A percentile compares a stretch with the other conserved stretches of the same genome.
Conservation (phyloP, 2,888 invertebrate species). For the Pristionchus maxplancki region DNA sequence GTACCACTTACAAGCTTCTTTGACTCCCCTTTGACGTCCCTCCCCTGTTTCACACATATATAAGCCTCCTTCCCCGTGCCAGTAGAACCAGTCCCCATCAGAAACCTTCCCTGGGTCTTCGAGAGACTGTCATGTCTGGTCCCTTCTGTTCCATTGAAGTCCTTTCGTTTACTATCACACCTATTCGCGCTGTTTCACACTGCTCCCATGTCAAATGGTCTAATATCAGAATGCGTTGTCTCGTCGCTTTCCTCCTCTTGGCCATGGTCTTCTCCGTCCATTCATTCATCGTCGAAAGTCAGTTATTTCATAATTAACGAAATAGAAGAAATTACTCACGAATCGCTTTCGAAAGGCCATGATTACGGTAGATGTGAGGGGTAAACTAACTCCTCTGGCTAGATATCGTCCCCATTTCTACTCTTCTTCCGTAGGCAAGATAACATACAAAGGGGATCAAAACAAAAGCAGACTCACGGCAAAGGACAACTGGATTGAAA, state of each 20-base stretch:
- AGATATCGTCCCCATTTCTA: conserved; percentile 6
- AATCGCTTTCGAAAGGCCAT: conserved; percentile 39
- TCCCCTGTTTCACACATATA: background rate
- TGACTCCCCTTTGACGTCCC: conserved; percentile 25
- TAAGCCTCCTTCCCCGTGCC: background rate
- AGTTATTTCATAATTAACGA: background rate
- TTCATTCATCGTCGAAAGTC: conserved; percentile 19
- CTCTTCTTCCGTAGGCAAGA: background rate
- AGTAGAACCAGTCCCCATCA: background rate
- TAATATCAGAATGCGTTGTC: background rate
- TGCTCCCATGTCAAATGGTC: background rate
- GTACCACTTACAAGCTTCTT: conserved; percentile 21
- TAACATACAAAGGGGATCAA: conserved; percentile 23
- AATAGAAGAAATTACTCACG: background rate
- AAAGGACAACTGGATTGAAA: conserved; percentile 1
- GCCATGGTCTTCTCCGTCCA: background rate
- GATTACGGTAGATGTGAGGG: conserved; percentile 10
- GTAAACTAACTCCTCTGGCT: background rate
- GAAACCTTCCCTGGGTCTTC: background rate
- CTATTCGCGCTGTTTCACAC: background rate
- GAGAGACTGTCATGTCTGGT: too few relatives aligned
- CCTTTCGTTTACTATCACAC: too few relatives aligned
- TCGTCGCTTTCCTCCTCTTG: background rate
- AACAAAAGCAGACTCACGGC: background rate
- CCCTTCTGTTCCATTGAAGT: too few relatives aligned